A percentile compares a stretch with the other conserved stretches of the same genome.
These are phyloP conservation scores for Neosilurus hyrtlii DNA, from an alignment of 2,797 vertebrate genomes.

Conservation along the genomic window DNA sequence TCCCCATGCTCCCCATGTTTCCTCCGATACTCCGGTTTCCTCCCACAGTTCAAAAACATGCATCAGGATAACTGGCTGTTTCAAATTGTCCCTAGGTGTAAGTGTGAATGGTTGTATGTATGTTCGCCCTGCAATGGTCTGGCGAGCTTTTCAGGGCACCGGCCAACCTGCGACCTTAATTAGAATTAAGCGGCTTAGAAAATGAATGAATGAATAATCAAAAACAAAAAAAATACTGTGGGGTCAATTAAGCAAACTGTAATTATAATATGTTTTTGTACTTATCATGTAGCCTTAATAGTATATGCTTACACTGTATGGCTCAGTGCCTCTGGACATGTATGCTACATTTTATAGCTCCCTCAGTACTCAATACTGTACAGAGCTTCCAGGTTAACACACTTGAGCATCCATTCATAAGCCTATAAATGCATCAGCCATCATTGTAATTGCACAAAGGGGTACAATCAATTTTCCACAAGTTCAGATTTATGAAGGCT, in stretches of 20 bases:
- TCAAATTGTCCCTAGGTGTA: too few relatives aligned
- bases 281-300: background rate
- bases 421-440: conserved; percentile 48
- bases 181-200: background rate
- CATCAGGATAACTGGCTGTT: too few relatives aligned
- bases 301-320: background rate
- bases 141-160: too few relatives aligned
- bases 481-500: conserved; percentile 28
- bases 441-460: conserved; percentile 27
- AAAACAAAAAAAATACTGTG: background rate
- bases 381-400: conserved; percentile 38
- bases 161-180: too few relatives aligned
- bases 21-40: too few relatives aligned
- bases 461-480: conserved; percentile 25
- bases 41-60: too few relatives aligned
- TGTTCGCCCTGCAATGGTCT: too few relatives aligned
- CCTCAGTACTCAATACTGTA: conserved; percentile 4
- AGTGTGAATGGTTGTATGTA: too few relatives aligned
- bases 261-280: background rate
- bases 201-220: background rate
- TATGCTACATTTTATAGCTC: conserved; percentile 6
- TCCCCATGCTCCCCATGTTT: too few relatives aligned
- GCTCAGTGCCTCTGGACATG: background rate
- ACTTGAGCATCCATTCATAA: conserved; percentile 30
- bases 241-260: background rate